Evolutionary conservation across 2,113 vertebrate species (phyloP), one percentile per base, ranked within the genome.

Genomic region (Pica pica): DNA sequence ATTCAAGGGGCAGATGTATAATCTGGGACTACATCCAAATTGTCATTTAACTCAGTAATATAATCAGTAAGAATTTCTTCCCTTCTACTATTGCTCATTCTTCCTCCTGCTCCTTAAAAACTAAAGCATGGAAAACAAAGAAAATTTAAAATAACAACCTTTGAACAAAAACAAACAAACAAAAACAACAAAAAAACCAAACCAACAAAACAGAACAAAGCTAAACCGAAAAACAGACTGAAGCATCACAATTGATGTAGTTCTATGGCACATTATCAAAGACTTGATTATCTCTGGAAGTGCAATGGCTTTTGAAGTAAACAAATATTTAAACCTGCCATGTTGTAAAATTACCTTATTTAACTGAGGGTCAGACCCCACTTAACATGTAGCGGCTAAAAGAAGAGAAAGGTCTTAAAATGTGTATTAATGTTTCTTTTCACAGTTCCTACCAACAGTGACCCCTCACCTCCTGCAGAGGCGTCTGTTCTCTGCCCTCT

Each of bases 11-110:
- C 92, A 85, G 50, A 82, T 80, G 87, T 44, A 74, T n/a, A 75
- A 41, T 91, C 91, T 94, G 92, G 93, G 80, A 96, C 61, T 46
- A 61, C 74, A 68, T 97, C 94, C 91, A 96, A 89, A 89, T 80
- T 65, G 61, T 67, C 44, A 87, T 81, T 74, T 88, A 92, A 92
- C 60, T 71, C 53, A 12, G 10, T 35, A 84, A 94, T 83, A 68
- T 44, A 93, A 76, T 83, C 78, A 46, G 61, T 37, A 83, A 94
- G 65, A 23, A 57, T 77, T 88, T 89, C 42, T 74, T 91, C 35
- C 49, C 77, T 73, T 89, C 69, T 67, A 37, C 41, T 70, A 28
- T 28, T 92, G n/a, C 31, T 67, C 35, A 35, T 80, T 90, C 55
- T 24, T 90, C 30, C 65, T 91, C 19, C 65, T 35, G 59, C 59